Evolutionary conservation across 2,113 vertebrate genomes (phyloP), one percentile per base, ranked within the genome.

Genomic region (Colius striatus): DNA sequence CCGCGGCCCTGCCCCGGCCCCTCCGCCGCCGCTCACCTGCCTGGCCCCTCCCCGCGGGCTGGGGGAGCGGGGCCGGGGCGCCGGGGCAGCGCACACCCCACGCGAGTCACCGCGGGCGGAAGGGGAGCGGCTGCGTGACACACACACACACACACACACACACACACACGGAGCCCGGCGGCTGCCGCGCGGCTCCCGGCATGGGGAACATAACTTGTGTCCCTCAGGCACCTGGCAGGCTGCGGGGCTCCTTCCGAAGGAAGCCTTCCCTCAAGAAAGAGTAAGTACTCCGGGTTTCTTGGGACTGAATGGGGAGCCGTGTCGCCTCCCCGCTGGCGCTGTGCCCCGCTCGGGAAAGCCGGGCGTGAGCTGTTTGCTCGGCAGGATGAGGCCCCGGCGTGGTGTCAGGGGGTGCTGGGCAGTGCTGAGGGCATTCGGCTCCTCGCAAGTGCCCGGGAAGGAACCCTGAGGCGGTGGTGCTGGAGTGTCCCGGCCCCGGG

Each of bases 141-240:
- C n/a, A 6, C 10, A 4, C 17, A 16, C 82, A 9, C 48, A 5
- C 19, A 13, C 19, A 16, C 55, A 12, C 13, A 21, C 41, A 5
- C 20, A 8, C 62, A 38, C 58, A 8, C 19, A 18, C 61, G 5
- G 25, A 63, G n/a, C n/a, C n/a, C n/a, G n/a, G 50, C 41, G 4
- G 21, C 50, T 23, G 17, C 77, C 1, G 36, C 67, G 45, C 5
- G n/a, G 27, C 11, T 13, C 45, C 83, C 11, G 72, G 10, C 14
- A 98, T 98, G 98, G 98, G 98, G 93, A 98, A 98, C 96, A 92
- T 95, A 27, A 81, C 97, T 14, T 98, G 98, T 1, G 92, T 98
- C 18, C 98, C 98, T 5, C 98, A 98, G 94, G 83, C 97, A 2
- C 96, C 97, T 6, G 94, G 96, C 13, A 76, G 96, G 45, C 85